phyloP scores from a whole-genome alignment of 1,140 invertebrate genomes.

The Eumaeus atala region DNA sequence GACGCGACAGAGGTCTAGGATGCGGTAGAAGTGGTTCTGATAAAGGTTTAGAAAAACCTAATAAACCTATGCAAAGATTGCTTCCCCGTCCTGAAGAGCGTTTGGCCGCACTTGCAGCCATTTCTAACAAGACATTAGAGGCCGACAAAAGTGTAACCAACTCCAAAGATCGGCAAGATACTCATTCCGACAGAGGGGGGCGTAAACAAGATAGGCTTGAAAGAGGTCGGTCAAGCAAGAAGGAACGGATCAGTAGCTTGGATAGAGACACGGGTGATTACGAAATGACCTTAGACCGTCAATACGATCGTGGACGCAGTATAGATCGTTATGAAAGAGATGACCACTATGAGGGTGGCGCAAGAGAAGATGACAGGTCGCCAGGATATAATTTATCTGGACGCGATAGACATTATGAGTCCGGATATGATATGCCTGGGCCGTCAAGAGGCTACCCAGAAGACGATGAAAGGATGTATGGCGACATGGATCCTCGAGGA shows the following conservation, averaged over 20 bases:
- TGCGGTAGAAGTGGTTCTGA: slow-evolving; percentile 47
- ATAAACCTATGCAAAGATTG: slow-evolving; percentile 70
- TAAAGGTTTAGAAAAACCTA: slow-evolving; percentile 73
- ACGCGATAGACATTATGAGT: slow-evolving; percentile 67
- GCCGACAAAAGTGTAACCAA: slow-evolving; percentile 65
- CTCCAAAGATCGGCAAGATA: slow-evolving; percentile 67
- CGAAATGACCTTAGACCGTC: slow-evolving; percentile 60
- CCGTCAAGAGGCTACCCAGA: slow-evolving; percentile 65
- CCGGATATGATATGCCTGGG: slow-evolving; percentile 64
- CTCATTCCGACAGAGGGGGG: slow-evolving; percentile 64
- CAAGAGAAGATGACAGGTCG: slow-evolving; percentile 62
- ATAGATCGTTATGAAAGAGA: slow-evolving; percentile 70
- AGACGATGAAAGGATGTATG: slow-evolving; percentile 67
- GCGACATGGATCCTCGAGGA: slow-evolving; percentile 59
- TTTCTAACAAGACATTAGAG: slow-evolving; percentile 67
- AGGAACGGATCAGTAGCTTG: slow-evolving; percentile 63
- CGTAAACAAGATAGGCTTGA: slow-evolving; percentile 67
- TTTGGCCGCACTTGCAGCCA: slow-evolving; percentile 66
- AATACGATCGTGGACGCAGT: slow-evolving; percentile 64
- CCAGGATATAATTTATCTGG: slow-evolving; percentile 61
- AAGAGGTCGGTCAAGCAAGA: slow-evolving; percentile 59
- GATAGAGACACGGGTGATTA: slow-evolving; percentile 70
- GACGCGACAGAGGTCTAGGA: slow-evolving; percentile 58
- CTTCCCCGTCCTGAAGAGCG: slow-evolving; percentile 69
- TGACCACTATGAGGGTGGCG: slow-evolving; percentile 62